phyloP scores from a whole-genome alignment of 2,113 vertebrate species.

The Lipotes vexillifer region DNA sequence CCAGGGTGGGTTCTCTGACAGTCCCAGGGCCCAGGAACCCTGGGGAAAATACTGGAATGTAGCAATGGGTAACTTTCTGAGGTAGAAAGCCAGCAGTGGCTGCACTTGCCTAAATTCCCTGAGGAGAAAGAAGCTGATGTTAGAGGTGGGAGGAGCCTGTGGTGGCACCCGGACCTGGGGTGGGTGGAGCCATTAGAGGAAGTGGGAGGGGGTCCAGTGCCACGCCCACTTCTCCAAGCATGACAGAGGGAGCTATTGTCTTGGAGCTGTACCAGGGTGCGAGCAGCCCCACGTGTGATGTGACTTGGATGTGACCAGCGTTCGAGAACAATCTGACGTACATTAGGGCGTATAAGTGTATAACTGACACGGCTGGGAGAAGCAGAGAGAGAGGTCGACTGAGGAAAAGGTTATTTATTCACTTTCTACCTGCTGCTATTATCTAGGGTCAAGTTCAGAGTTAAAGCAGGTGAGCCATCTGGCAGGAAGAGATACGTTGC shows the following conservation, averaged over 20 bases:
- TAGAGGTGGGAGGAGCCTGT: neutral
- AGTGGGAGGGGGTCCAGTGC: neutral
- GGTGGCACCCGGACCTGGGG: neutral
- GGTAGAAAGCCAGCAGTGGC: neutral
- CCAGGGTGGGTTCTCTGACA: neutral
- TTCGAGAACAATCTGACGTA: neutral
- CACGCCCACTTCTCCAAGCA: neutral
- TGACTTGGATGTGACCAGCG: neutral
- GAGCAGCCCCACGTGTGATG: neutral
- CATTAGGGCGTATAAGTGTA: neutral
- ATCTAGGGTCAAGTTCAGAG: neutral
- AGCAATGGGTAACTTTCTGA: neutral
- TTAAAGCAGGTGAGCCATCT: neutral
- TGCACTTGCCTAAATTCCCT: neutral
- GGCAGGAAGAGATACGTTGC: neutral
- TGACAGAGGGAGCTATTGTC: neutral
- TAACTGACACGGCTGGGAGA: no score
- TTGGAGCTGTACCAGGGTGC: neutral
- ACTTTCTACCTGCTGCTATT: neutral
- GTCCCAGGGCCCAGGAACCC: neutral
- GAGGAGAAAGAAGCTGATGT: neutral
- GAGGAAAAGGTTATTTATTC: neutral
- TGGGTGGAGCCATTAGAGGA: neutral
- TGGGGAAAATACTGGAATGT: neutral
- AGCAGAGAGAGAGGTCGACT: neutral